phyloP scores from a whole-genome alignment of 2,113 vertebrate genomes.

The Thalassarche chlororhynchos region DNA sequence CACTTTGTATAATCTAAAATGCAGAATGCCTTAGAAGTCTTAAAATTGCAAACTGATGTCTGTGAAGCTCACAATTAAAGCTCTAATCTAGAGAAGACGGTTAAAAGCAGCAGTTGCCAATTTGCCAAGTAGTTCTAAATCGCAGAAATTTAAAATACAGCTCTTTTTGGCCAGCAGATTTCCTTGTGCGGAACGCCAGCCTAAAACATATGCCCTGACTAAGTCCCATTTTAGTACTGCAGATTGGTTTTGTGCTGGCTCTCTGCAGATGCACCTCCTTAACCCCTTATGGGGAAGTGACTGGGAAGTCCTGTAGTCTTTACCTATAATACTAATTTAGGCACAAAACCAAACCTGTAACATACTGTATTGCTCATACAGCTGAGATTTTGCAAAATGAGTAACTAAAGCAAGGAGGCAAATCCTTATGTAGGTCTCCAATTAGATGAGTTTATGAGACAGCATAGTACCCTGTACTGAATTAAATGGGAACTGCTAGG shows the following conservation, averaged over 20 bases:
- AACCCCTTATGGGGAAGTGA: neutral
- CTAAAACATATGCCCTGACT: neutral
- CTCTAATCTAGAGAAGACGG: neutral
- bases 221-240: neutral
- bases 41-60: neutral
- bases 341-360: neutral
- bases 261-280: conserved; percentile 18
- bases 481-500: neutral
- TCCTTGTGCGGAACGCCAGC: neutral
- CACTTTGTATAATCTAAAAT: conserved; percentile 11
- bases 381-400: neutral
- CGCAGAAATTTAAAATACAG: conserved; percentile 4
- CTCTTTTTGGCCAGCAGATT: neutral
- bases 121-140: conserved; percentile 23
- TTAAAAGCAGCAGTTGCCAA: conserved; percentile 1
- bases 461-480: neutral
- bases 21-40: conserved; percentile 45
- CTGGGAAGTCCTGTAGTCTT: neutral
- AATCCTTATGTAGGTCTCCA: neutral
- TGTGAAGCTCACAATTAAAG: conserved; percentile 1
- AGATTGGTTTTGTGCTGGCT: neutral
- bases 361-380: neutral
- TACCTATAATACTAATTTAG: neutral
- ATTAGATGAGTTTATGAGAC: neutral
- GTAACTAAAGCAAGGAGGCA: neutral